Evolutionary conservation across 1,140 invertebrate species (phyloP), one percentile per base, ranked within the genome.

Genomic region (Drosophila athabasca): DNA sequence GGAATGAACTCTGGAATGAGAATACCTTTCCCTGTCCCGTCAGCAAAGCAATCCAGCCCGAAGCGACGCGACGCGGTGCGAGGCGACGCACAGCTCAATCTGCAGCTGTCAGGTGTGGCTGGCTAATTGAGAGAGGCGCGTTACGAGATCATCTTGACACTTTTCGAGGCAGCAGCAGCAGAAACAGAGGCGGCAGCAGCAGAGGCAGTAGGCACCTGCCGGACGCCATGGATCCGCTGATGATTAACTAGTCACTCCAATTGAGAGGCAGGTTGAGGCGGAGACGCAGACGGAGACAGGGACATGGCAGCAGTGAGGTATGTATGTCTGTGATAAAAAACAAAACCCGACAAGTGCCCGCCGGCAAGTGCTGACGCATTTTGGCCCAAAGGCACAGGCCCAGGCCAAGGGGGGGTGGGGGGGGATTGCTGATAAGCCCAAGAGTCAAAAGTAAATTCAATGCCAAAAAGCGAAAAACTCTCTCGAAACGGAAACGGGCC

Each of bases 91-190:
- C 66, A 54, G 52, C 66, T 69, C 66, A 69, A 69, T 69, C 66
- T 69, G 64, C 67, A 69, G 67, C 67, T 69, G 67, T 69, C 67
- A 69, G 67, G 67, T 69, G 67, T 35, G 67, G 67, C 67, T 52
- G 64, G 67, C 67, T 69, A 69, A 69, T 69, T 69, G 67, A 69
- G 67, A 69, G 67, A 69, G 67, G 68, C 67, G 67, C 67, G 67
- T 69, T 69, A 69, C 67, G 67, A 69, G 67, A 69, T 69, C 67
- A 69, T 69, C 67, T 69, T 69, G 67, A 69, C 67, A 69, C 67
- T 69, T 69, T 39, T 17, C 51, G 39, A 44, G 52, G 52, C 52
- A 44, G 17, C 17, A 9, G 22, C 52, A 44, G 17, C 17, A 9
- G 22, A n/a, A 3, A 31, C 31, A 31, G 17, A 39, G 52, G 52